Conservation (phyloP, 2,888 invertebrate species). For the Pseudococcus viburni region DNA sequence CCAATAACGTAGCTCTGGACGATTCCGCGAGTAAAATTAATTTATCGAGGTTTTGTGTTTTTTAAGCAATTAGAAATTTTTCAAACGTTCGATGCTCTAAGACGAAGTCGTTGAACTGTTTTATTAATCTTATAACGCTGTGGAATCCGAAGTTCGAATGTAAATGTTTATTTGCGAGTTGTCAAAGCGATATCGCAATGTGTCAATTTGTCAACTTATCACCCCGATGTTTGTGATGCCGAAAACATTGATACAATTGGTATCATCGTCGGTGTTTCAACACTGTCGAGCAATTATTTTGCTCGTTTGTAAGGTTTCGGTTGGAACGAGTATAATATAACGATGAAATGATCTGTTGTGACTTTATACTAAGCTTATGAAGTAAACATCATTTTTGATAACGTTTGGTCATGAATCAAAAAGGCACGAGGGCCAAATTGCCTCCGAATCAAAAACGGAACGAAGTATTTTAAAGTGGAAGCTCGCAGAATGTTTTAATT, state of each 20-base stretch:
- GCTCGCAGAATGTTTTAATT: constrained; percentile 40
- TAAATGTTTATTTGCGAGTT: constrained; percentile 10
- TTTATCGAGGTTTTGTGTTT: not conserved
- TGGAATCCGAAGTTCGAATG: constrained; percentile 1
- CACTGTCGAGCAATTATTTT: not conserved
- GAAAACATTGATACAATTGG: not conserved
- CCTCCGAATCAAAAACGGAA: constrained; percentile 27
- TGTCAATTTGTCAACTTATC: not conserved
- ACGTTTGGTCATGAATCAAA: constrained; percentile 24
- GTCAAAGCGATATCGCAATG: not conserved
- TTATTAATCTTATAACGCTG: not conserved
- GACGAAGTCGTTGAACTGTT: constrained; percentile 1
- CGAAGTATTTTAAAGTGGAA: not conserved
- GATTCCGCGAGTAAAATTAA: not conserved
- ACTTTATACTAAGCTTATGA: not conserved
- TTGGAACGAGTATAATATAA: not conserved
- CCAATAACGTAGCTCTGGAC: not conserved
- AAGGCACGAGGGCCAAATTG: not conserved
- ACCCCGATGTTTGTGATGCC: not conserved
- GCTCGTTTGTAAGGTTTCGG: not conserved
- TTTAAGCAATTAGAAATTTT: not conserved
- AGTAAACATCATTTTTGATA: constrained; percentile 10
- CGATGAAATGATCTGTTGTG: constrained; percentile 9
- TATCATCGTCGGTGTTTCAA: not conserved
- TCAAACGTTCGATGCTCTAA: not conserved